phyloP scores from a whole-genome alignment of 1,140 invertebrate genomes.

The Drosophila hydei region DNA sequence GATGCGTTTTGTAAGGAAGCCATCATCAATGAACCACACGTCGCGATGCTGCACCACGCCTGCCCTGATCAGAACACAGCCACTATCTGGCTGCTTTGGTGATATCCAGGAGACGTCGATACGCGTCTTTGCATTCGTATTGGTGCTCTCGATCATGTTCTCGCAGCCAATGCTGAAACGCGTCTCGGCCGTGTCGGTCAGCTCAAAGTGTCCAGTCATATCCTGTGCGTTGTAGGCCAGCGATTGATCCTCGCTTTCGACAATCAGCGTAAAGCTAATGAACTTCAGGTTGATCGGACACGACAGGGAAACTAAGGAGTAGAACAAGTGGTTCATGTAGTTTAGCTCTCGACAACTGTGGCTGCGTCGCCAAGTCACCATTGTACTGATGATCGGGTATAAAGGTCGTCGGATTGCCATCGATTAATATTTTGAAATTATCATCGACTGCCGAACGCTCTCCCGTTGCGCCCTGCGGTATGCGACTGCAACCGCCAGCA shows the following conservation, averaged over 20 bases:
- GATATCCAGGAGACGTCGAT: constrained; percentile 90
- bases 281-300: constrained; percentile 86
- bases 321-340: no score
- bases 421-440: constrained; percentile 86
- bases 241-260: constrained; percentile 85
- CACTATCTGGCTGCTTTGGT: constrained; percentile 87
- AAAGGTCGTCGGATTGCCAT: constrained; percentile 87
- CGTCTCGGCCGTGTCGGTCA: constrained; percentile 87
- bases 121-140: constrained; percentile 88
- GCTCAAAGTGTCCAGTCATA: constrained; percentile 86
- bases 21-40: constrained; percentile 94
- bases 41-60: constrained; percentile 92
- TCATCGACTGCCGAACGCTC: constrained; percentile 84
- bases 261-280: constrained; percentile 88
- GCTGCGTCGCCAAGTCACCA: constrained; percentile 62
- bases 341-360: background rate
- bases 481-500: constrained; percentile 53
- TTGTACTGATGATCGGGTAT: constrained; percentile 89
- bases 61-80: constrained; percentile 91
- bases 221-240: constrained; percentile 65
- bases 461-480: constrained; percentile 64
- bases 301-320: constrained; percentile 60
- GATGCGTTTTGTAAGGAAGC: constrained; percentile 88
- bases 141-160: constrained; percentile 90
- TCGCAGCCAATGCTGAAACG: constrained; percentile 90